Evolutionary conservation across 2,113 vertebrate genomes (phyloP), one percentile per base, ranked within the genome.

Genomic region (Azemiops feae): DNA sequence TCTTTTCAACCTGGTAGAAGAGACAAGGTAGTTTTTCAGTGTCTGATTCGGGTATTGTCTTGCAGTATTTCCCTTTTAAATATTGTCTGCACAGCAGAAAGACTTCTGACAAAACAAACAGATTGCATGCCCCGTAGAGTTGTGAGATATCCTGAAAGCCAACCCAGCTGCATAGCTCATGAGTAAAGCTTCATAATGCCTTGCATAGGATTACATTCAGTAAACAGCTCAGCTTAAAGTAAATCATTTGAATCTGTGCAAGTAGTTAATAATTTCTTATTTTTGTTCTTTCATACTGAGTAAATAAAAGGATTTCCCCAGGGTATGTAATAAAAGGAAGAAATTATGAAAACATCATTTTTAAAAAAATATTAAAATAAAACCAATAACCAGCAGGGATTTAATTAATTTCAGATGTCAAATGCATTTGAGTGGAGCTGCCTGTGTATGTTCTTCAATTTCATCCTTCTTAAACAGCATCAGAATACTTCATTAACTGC

Each of bases 381-480:
- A 85, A 92, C 58, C 5, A 92, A 58, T 39, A 85, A 74, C 88
- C 58, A 34, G 45, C n/a, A 92, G 55, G 22, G 30, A 89, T 25
- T 39, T 89, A 85, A n/a, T 94, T 91, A 90, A 52, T 93, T 95
- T 95, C 91, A 89, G 27, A 53, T 94, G 60, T 93, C 27, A 96
- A 87, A 58, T 47, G 43, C 60, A 89, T 23, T 91, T 91, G 4
- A 47, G 18, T 30, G 50, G 52, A 92, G 4, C 12, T 69, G 52
- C 52, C 30, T 94, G 53, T 81, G 92, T 87, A 85, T 86, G 87
- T 90, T 93, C 91, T 58, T 52, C 22, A 81, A 20, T 87, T 96
- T 93, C 92, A 87, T 74, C 43, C 64, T 74, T 53, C 3, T 43
- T 27, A 34, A 94, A 39, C 53, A 0, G 25, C 4, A 50, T 4